Base-by-base conservation (phyloP, 2,888 invertebrate species). In the Scaptomyza parva region DNA sequence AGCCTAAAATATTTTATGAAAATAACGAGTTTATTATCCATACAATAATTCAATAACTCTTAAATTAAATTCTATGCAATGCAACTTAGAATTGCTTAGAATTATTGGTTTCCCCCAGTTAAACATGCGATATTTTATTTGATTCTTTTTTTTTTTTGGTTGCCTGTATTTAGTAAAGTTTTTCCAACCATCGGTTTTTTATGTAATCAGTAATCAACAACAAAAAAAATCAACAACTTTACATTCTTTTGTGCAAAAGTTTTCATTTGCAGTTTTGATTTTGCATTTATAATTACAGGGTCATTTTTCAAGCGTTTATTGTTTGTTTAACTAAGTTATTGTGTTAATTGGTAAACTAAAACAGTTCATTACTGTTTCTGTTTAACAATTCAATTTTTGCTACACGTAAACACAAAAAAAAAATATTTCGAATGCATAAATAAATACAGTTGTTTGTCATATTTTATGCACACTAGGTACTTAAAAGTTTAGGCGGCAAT, bases 101-200 rank as follows among this genome's bases (percentile, higher is more conserved):
- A 20, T 30, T 37, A 28, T 20, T 35, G 33, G 9, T 22, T 51
- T 8, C 12, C 17, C n/a, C n/a, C 58, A 41, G 26, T 44, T 26
- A 7, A 39, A 47, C n/a, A 39, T 45, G 44, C 39, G 24, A 48
- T 30, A 51, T 28, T 67, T 30, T 9, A n/a, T 47, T 45, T 53
- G 40, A 12, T 14, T 18, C 28, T 30, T 47, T 68, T 30, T 47
- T 47, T 18, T 68, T 24, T 28, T 35, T n/a, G n/a, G 17, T 37
- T 33, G 28, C 28, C 52, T 37, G 48, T 20, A 12, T 63, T 70
- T 37, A 3, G 47, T 28, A 71, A 67, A 57, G 41, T 61, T 61
- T 48, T 28, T 45, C 17, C 30, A 43, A 39, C 45, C 4, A 37
- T 54, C 20, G 45, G 64, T 55, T 64, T 35, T 12, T 40, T 64